phyloP scores from a whole-genome alignment of 2,888 invertebrate genomes.

The Lepidocyrtoides sp. region DNA sequence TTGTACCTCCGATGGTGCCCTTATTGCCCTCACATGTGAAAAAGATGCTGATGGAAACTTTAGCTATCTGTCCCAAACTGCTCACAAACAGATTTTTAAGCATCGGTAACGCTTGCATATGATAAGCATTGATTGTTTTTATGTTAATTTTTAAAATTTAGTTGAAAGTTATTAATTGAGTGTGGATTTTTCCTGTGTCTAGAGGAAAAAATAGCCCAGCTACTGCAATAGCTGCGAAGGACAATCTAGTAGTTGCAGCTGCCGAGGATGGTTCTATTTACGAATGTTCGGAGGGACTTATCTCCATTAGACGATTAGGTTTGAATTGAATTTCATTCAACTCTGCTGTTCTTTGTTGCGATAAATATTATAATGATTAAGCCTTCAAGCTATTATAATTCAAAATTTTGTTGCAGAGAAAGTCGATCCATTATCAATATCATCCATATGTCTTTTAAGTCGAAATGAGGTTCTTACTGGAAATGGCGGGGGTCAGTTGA shows the following conservation, averaged over 20 bases:
- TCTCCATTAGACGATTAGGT: slow-evolving; percentile 74
- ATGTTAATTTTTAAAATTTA: neutral
- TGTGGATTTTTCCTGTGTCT: neutral
- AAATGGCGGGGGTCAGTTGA: slow-evolving; percentile 84
- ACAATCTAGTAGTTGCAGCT: slow-evolving; percentile 76
- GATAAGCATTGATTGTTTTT: neutral
- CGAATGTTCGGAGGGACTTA: slow-evolving; percentile 71
- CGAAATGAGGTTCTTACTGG: slow-evolving; percentile 82
- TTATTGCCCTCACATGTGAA: slow-evolving; percentile 51
- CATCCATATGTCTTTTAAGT: slow-evolving; percentile 73
- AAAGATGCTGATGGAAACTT: slow-evolving; percentile 42
- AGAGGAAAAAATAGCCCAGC: slow-evolving; percentile 74
- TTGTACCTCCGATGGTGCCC: slow-evolving; percentile 50
- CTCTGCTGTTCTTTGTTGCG: neutral
- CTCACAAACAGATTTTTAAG: slow-evolving; percentile 25
- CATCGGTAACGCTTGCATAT: neutral
- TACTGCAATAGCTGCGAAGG: slow-evolving; percentile 77
- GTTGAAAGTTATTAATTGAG: neutral
- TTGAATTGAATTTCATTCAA: neutral
- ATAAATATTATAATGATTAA: neutral
- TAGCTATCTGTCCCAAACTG: neutral
- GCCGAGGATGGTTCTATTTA: slow-evolving; percentile 84
- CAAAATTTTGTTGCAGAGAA: slow-evolving; percentile 79
- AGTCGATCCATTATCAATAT: slow-evolving; percentile 82
- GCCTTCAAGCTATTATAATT: too few species aligned